Base-by-base conservation (phyloP, 2,113 vertebrate species). In the Trinectes maculatus region DNA sequence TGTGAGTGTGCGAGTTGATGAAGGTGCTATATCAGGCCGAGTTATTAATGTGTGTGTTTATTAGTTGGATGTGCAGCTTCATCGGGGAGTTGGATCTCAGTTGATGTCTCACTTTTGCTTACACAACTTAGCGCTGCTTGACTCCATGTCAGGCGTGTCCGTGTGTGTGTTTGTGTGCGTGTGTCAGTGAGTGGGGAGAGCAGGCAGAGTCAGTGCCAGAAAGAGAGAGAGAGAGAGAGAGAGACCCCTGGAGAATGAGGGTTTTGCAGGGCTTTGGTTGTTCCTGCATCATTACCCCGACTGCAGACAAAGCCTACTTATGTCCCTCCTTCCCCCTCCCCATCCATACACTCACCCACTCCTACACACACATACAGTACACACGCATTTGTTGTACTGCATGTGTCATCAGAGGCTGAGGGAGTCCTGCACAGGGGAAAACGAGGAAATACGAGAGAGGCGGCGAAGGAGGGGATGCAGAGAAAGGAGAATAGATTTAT, bases 271-370 rank as follows among this genome's bases (percentile, higher is more conserved):
- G 86, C 85, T 86, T 77, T 82, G 83, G 71, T 74, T 79, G 80
- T 86, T 82, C 83, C 87, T 85, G 88, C 86, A 88, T 90, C 87
- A 88, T 92, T 91, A 89, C 87, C 88, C 74, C 42, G 72, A 80
- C 83, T 83, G 67, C 80, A 86, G 89, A 89, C 86, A 87, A 80
- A 86, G 84, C 86, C 86, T 79, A 83, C 86, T 83, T 87, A 84
- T 76, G 78, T 82, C 71, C 72, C 77, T 66, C 62, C 76, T 43
- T 53, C 64, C n/a, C 54, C 67, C 60, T 68, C 76, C 84, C 75
- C 66, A 62, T 71, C 70, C 36, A 48, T 57, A 71, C 63, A 56
- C 66, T 21, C 75, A 60, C 22, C 28, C 54, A 60, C 46, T 36
- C 57, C 21, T 22, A 24, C 55, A 67, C 49, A 37, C 60, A 75